These are phyloP conservation scores for Alcis repandata DNA, from an alignment of 2,888 invertebrate species.

Conservation along the genomic window DNA sequence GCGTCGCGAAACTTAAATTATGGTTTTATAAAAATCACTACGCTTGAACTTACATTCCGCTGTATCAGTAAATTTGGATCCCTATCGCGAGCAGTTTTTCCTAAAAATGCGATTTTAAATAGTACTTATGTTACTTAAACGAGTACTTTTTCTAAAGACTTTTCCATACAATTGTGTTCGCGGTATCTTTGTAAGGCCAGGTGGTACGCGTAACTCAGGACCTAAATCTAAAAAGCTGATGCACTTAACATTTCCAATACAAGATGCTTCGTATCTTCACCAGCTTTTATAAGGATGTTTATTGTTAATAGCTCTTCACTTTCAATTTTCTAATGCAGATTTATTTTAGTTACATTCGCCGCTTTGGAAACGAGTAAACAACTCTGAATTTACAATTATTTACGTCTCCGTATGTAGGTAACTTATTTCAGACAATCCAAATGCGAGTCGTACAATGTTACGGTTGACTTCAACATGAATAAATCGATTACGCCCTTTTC, in stretches of 20 bases:
- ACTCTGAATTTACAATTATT: constrained; percentile 53
- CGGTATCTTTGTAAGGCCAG: constrained; percentile 49
- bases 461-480: constrained; percentile 46
- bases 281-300: constrained; percentile 49
- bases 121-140: constrained; percentile 47
- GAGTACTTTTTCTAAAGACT: constrained; percentile 16
- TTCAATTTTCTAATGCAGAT: constrained; percentile 61
- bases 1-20: constrained; percentile 47
- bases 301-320: constrained; percentile 59
- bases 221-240: constrained; percentile 65
- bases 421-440: constrained; percentile 45
- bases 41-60: constrained; percentile 76
- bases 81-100: constrained; percentile 74
- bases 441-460: constrained; percentile 24
- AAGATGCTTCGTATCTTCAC: constrained; percentile 45
- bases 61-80: constrained; percentile 82
- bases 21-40: constrained; percentile 59
- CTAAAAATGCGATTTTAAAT: constrained; percentile 78
- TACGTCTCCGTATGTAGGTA: constrained; percentile 47
- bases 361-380: constrained; percentile 56
- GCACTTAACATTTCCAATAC: constrained; percentile 59
- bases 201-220: constrained; percentile 58
- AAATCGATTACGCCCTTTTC: constrained; percentile 56
- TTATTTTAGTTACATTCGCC: constrained; percentile 56
- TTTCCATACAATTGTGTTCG: constrained; percentile 45